Conservation (phyloP, 2,797 vertebrate species). For the Phalanger gymnotis region DNA sequence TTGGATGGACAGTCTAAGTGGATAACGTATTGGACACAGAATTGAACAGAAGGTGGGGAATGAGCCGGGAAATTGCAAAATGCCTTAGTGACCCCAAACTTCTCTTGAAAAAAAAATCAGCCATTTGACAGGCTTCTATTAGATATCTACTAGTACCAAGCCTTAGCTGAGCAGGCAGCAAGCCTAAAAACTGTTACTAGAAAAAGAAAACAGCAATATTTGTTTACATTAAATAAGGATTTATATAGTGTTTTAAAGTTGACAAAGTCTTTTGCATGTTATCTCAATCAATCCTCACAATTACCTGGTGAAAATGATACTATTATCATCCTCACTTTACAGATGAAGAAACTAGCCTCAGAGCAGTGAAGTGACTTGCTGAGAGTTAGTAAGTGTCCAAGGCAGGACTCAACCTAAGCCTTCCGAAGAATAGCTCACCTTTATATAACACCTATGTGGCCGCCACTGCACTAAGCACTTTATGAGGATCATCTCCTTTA, state of each 20-base stretch:
- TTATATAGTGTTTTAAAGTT: background rate
- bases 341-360: background rate
- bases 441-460: background rate
- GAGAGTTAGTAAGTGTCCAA: background rate
- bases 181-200: background rate
- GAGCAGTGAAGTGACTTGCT: background rate
- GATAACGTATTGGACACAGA: background rate
- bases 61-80: background rate
- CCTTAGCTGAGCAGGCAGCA: background rate
- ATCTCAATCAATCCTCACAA: background rate
- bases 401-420: background rate
- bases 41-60: background rate
- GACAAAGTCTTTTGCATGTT: background rate
- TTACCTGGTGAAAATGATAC: background rate
- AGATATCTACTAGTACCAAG: background rate
- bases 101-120: background rate
- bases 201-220: background rate
- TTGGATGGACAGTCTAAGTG: background rate
- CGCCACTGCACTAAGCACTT: background rate
- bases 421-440: background rate
- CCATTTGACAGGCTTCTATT: background rate
- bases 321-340: background rate
- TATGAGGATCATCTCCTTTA: background rate
- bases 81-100: background rate
- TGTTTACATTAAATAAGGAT: background rate